Evolutionary conservation across 2,113 vertebrate species (phyloP).

Genomic region (Prolemur simus): DNA sequence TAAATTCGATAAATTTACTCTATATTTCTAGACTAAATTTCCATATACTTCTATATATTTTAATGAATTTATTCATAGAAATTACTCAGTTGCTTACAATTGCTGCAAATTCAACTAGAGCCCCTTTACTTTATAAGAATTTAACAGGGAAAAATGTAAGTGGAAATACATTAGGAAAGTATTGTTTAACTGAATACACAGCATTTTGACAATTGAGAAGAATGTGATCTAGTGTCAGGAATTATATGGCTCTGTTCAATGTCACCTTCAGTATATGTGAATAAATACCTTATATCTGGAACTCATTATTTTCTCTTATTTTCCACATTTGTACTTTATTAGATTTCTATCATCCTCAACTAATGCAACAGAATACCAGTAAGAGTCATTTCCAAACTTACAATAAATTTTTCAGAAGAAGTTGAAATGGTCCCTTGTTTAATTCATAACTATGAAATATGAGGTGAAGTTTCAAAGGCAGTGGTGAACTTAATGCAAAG

Average conservation of each 20-base stretch:
- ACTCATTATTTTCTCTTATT: slow-evolving; percentile 26
- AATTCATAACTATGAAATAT: slow-evolving; percentile 59
- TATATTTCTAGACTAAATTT: not conserved
- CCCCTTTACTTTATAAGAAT: not conserved
- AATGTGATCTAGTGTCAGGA: not conserved
- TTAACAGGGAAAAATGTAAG: not conserved
- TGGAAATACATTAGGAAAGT: not conserved
- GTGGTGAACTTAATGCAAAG: not conserved
- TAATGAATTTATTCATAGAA: slow-evolving; percentile 43
- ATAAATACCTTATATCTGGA: not conserved
- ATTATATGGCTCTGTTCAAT: not conserved
- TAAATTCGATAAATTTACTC: slow-evolving; percentile 49
- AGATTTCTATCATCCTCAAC: slow-evolving; percentile 24
- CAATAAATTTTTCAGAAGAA: slow-evolving; percentile 68
- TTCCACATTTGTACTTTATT: slow-evolving; percentile 39
- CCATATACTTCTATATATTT: slow-evolving; percentile 30
- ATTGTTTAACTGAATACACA: not conserved
- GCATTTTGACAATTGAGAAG: not conserved
- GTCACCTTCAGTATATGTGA: slow-evolving; percentile 42
- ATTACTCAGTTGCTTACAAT: slow-evolving; percentile 34
- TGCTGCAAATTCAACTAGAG: not conserved
- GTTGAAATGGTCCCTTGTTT: slow-evolving; percentile 59
- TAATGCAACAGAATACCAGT: slow-evolving; percentile 3
- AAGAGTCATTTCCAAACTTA: slow-evolving; percentile 46
- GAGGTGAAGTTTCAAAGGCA: slow-evolving; percentile 45